Base-by-base conservation (phyloP, 2,113 vertebrate genomes). In the Laterallus jamaicensis region DNA sequence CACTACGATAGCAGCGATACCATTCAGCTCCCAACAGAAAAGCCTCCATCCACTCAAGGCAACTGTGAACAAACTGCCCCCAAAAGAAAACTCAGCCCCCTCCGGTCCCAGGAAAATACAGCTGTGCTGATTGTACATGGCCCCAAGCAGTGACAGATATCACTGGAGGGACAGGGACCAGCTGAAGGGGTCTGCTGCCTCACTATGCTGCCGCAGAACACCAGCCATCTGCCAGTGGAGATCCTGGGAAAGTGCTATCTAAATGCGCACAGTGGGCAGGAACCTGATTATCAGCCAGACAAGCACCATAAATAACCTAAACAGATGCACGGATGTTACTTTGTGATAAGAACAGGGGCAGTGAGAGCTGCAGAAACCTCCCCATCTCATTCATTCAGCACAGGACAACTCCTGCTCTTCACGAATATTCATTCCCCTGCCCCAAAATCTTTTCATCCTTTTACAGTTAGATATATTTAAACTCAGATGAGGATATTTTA, bases 271-370 rank as follows among this genome's bases (percentile, higher is more conserved):
- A 86, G 81, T 42, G 68, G 68, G 31, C 68, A 90, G 55, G 55
- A 81, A 82, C 74, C 54, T 87, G 21, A 93, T 67, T 87, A 95
- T 59, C 85, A 67, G 40, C 42, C 64, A 93, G 79, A 88, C 29
- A 80, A 78, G 60, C 82, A 68, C 35, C 52, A 78, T 67, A 64
- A 93, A 80, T 73, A 93, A 90, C 47, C 52, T 32, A 39, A 83
- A 73, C 0, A 75, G 71, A 81, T 44, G 63, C 75, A 90, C 86
- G 95, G 89, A 70, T 83, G 71, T 78, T 93, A 95, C 47, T 35
- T 59, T 78, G 60, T 60, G 75, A 64, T 83, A 86, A 88, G 64
- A 80, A 47, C 47, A 29, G 15, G 59, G 47, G 14, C 63, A 80
- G 35, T 28, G 1, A 73, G 55, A 66, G 63, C 44, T 81, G 73